A percentile compares a stretch with the other conserved stretches of the same genome.
Evolutionary conservation across 2,113 vertebrate genomes (phyloP).

Genomic region (Acanthisitta chloris): DNA sequence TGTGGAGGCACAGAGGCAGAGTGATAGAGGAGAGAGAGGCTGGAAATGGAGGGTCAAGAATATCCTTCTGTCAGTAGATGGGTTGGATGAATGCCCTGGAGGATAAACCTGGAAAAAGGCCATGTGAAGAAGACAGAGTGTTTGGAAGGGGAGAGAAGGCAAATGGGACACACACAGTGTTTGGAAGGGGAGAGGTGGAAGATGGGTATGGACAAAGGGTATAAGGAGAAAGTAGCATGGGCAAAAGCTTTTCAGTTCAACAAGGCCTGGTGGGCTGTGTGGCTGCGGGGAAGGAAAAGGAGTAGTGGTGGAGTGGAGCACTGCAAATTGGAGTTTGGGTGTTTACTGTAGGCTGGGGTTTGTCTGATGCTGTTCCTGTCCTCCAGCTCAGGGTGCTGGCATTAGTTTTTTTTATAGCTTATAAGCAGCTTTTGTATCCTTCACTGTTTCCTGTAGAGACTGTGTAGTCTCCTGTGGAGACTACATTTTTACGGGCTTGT

Average conservation of each 20-base stretch:
- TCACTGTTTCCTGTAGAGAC: neutral
- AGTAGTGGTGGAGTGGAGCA: neutral
- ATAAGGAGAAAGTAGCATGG: neutral
- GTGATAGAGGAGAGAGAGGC: neutral
- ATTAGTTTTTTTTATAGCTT: neutral
- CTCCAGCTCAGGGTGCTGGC: neutral
- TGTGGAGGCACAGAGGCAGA: neutral
- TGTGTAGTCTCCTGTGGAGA: too few species aligned
- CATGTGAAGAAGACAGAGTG: fast-evolving
- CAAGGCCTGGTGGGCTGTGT: neutral
- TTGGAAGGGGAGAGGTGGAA: neutral
- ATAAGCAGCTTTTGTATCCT: neutral
- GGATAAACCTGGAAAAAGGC: neutral
- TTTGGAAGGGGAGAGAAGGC: neutral
- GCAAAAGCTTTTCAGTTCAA: neutral
- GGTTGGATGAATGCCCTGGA: neutral
- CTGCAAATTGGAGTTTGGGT: neutral
- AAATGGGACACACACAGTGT: fast-evolving
- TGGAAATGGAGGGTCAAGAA: neutral
- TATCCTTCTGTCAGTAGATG: neutral
- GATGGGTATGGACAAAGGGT: neutral
- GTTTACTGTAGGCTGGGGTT: neutral
- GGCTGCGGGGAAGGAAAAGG: neutral
- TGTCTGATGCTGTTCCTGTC: neutral
- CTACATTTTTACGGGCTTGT: neutral